phyloP scores from a whole-genome alignment of 2,113 vertebrate species.

The Tautogolabrus adspersus region DNA sequence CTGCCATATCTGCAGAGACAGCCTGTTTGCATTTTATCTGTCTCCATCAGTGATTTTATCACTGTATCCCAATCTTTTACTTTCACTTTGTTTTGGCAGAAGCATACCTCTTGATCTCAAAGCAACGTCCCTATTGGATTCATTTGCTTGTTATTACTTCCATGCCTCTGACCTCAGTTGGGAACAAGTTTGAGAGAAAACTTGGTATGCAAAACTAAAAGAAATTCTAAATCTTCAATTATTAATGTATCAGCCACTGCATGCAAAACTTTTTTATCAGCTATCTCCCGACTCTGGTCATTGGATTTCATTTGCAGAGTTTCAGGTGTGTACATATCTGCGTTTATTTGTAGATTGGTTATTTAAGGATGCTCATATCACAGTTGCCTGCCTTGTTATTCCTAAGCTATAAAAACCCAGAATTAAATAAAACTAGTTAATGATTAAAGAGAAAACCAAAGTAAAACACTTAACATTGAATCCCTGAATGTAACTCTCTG shows the following conservation, averaged over 20 bases:
- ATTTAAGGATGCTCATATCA: background rate
- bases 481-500: background rate
- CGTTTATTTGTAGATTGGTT: background rate
- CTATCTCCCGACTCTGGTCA: background rate
- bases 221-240: conserved; percentile 53
- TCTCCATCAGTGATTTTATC: conserved; percentile 52
- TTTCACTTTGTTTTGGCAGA: conserved; percentile 24
- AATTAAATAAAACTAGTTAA: background rate
- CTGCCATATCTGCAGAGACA: conserved; percentile 10
- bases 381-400: background rate
- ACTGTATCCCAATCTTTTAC: background rate
- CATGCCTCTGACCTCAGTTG: conserved; percentile 46
- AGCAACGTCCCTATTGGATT: conserved; percentile 45
- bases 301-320: conserved; percentile 20
- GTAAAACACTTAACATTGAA: background rate
- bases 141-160: conserved; percentile 54
- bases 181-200: conserved; percentile 52
- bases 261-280: conserved; percentile 42
- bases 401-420: background rate
- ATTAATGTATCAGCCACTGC: conserved; percentile 49
- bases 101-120: conserved; percentile 14
- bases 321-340: background rate
- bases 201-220: conserved; percentile 61
- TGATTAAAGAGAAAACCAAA: too few relatives aligned
- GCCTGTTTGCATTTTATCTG: conserved; percentile 18